Conservation (phyloP, 2,113 vertebrate species). For the Sinocyclocheilus grahami region DNA sequence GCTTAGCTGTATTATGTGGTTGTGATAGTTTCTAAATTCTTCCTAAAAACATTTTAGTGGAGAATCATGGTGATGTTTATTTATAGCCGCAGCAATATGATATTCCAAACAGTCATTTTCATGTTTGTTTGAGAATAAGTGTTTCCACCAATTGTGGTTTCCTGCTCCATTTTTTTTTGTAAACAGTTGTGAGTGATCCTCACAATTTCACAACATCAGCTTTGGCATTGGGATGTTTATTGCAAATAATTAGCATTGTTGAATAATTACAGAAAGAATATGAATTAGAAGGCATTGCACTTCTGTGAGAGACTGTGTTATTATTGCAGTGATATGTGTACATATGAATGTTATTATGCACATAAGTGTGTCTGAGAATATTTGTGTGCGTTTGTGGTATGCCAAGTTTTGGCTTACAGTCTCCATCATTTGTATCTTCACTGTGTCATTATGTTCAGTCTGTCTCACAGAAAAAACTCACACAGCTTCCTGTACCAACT, state of each 20-base stretch:
- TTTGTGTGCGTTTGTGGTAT: conserved; percentile 37
- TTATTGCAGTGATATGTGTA: not conserved
- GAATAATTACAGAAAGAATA: too few species aligned
- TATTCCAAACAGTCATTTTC: not conserved
- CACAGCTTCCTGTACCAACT: conserved; percentile 45
- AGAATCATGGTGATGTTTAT: not conserved
- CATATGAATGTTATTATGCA: not conserved
- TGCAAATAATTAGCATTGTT: not conserved
- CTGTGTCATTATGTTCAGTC: conserved; percentile 60
- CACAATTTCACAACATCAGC: conserved; percentile 4
- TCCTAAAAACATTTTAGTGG: not conserved
- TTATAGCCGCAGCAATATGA: not conserved
- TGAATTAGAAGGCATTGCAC: not conserved
- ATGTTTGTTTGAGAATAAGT: conserved; percentile 8
- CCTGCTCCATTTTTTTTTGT: not conserved
- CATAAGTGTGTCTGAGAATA: conserved; percentile 18
- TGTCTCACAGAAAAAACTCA: conserved; percentile 43
- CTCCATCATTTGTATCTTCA: conserved; percentile 52
- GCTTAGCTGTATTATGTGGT: not conserved
- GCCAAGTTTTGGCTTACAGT: conserved; percentile 40
- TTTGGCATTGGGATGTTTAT: not conserved
- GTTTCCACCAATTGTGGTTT: conserved; percentile 6
- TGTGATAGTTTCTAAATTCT: not conserved
- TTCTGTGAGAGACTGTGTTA: not conserved
- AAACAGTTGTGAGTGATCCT: not conserved